phyloP scores from a whole-genome alignment of 1,140 invertebrate species.

The Metopolophium dirhodum region DNA sequence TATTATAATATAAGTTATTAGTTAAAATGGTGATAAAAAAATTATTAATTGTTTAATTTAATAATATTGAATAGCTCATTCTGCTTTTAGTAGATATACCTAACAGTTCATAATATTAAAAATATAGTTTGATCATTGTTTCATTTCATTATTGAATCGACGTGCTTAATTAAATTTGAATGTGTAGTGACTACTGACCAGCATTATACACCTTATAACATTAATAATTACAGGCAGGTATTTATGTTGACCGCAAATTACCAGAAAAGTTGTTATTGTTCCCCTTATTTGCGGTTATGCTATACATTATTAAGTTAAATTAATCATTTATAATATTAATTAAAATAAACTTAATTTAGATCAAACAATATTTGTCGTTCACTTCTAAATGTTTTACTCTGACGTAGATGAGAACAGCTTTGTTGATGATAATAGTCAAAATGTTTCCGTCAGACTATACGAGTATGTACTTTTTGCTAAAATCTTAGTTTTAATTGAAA shows the following conservation, averaged over 20 bases:
- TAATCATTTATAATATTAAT: background rate
- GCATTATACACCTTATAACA: background rate
- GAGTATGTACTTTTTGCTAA: slow-evolving; percentile 15
- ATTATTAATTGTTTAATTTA: too few species aligned
- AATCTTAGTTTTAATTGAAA: background rate
- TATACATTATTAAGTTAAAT: background rate
- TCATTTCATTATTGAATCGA: background rate
- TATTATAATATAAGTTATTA: too few species aligned
- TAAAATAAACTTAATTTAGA: background rate
- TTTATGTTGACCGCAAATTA: background rate
- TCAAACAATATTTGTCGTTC: background rate
- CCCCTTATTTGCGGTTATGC: background rate
- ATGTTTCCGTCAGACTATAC: slow-evolving; percentile 35
- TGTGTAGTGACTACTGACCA: background rate
- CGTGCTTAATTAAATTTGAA: background rate
- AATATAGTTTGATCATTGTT: background rate
- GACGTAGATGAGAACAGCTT: background rate
- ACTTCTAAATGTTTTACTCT: slow-evolving; percentile 26
- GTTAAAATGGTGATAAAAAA: too few species aligned
- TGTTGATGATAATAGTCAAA: background rate
- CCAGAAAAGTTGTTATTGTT: background rate
- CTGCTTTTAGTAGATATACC: too few species aligned
- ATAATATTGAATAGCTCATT: too few species aligned
- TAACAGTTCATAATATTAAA: too few species aligned
- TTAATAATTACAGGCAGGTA: background rate